These are phyloP conservation scores for Aethina tumida DNA, from an alignment of 1,140 invertebrate species.

Conservation along the genomic window DNA sequence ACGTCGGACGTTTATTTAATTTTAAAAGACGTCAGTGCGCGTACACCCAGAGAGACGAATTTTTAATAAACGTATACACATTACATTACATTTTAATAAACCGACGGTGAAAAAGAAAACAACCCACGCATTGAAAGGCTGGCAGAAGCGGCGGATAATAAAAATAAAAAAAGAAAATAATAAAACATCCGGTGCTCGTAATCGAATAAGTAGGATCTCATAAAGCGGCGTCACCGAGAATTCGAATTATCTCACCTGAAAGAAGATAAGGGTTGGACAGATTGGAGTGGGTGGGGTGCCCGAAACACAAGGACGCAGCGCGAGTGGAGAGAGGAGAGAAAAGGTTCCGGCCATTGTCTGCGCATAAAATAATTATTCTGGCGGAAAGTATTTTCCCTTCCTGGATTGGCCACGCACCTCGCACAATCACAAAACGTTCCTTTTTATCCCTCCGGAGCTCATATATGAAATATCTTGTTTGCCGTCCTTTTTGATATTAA, in stretches of 20 bases:
- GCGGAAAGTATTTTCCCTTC: slow-evolving; percentile 27
- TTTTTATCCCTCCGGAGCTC: slow-evolving; percentile 12
- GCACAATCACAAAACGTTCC: slow-evolving; percentile 26
- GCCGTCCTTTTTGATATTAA: slow-evolving; percentile 16
- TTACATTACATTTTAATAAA: too few relatives aligned
- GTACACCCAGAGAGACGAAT: too few relatives aligned
- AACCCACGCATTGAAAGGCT: too few relatives aligned
- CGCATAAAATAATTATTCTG: slow-evolving; percentile 31
- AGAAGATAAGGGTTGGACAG: slow-evolving; percentile 16
- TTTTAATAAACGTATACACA: too few relatives aligned
- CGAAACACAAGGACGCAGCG: background rate
- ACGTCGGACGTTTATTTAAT: too few relatives aligned
- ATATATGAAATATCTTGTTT: slow-evolving; percentile 17
- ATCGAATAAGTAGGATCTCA: slow-evolving; percentile 13
- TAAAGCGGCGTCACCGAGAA: slow-evolving; percentile 7
- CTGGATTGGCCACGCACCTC: slow-evolving; percentile 27
- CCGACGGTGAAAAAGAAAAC: too few relatives aligned
- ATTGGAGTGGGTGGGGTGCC: slow-evolving; percentile 8
- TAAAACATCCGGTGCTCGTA: too few relatives aligned
- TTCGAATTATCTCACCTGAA: slow-evolving; percentile 21
- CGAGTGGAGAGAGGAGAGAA: slow-evolving; percentile 11
- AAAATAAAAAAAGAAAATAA: too few relatives aligned
- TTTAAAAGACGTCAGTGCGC: too few relatives aligned
- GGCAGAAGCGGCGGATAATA: too few relatives aligned
- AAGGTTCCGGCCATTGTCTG: slow-evolving; percentile 16